A percentile compares a stretch with the other conserved stretches of the same genome.
phyloP scores from a whole-genome alignment of 2,888 invertebrate species.

The Ormia ochracea region DNA sequence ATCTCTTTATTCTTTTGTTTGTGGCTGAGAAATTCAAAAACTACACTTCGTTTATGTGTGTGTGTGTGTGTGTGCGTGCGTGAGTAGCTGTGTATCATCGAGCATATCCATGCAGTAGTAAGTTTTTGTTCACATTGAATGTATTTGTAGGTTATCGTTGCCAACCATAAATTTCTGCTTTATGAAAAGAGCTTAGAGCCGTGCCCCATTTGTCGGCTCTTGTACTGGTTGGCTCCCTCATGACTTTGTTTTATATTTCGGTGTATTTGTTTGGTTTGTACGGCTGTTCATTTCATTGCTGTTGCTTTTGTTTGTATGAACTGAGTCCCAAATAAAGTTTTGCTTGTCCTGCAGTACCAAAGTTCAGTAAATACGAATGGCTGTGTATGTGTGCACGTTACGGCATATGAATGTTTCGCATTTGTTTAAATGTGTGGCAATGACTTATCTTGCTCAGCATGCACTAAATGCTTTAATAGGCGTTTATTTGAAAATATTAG shows the following conservation, averaged over 20 bases:
- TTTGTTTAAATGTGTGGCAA: neutral
- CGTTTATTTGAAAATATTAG: conserved; percentile 62
- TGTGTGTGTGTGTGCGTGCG: neutral
- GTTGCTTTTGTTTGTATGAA: conserved; percentile 7
- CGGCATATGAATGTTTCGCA: neutral
- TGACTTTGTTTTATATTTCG: conserved; percentile 8
- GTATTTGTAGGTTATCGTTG: conserved; percentile 56
- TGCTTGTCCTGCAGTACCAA: conserved; percentile 25
- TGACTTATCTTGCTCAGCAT: conserved; percentile 53
- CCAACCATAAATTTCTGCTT: conserved; percentile 60
- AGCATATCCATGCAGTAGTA: neutral
- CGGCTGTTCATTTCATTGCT: neutral
- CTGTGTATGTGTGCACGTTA: neutral
- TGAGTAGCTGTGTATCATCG: neutral
- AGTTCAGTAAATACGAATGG: conserved; percentile 1
- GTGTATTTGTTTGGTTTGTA: conserved; percentile 7
- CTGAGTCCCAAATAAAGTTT: conserved; percentile 38
- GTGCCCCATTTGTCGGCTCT: conserved; percentile 55
- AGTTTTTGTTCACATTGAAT: neutral
- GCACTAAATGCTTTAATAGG: conserved; percentile 60
- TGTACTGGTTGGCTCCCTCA: conserved; percentile 39
- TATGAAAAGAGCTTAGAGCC: conserved; percentile 60
- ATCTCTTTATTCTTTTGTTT: conserved; percentile 47
- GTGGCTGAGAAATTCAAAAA: conserved; percentile 18
- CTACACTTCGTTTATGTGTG: neutral